These are phyloP conservation scores for Gymnopithys bicolor DNA, from an alignment of 2,797 vertebrate species.

Conservation along the genomic window DNA sequence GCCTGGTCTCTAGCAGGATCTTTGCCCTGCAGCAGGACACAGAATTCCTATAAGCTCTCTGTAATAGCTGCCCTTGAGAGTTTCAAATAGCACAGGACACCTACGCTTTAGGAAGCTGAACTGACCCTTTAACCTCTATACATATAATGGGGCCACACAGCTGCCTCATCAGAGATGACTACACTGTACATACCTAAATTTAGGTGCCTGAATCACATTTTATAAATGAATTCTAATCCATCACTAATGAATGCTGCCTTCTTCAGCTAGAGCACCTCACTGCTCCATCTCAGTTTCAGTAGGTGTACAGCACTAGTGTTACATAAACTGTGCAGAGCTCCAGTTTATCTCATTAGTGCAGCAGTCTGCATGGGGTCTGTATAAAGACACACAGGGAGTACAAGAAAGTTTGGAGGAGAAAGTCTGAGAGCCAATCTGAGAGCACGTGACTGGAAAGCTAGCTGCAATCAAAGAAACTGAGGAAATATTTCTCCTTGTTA, in stretches of 20 bases:
- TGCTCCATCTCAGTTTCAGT: background rate
- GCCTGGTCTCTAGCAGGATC: background rate
- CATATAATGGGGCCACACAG: background rate
- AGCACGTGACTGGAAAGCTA: background rate
- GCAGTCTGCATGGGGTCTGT: background rate
- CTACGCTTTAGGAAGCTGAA: background rate
- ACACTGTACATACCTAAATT: background rate
- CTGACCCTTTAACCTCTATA: background rate
- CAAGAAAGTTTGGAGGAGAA: background rate
- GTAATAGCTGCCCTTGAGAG: background rate
- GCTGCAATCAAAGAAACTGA: background rate
- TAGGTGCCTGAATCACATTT: background rate
- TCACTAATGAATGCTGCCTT: background rate
- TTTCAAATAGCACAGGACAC: background rate
- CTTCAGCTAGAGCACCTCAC: background rate
- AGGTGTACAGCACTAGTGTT: background rate
- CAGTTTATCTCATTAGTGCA: background rate
- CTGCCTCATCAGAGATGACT: background rate
- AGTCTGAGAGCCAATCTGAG: background rate
- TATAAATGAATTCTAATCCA: background rate
- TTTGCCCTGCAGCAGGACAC: background rate
- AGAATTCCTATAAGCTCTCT: background rate
- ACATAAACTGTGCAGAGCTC: accelerated
- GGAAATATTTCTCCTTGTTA: background rate
- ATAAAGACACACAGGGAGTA: background rate